phyloP scores from a whole-genome alignment of 2,113 vertebrate species.

The Hassar affinis region DNA sequence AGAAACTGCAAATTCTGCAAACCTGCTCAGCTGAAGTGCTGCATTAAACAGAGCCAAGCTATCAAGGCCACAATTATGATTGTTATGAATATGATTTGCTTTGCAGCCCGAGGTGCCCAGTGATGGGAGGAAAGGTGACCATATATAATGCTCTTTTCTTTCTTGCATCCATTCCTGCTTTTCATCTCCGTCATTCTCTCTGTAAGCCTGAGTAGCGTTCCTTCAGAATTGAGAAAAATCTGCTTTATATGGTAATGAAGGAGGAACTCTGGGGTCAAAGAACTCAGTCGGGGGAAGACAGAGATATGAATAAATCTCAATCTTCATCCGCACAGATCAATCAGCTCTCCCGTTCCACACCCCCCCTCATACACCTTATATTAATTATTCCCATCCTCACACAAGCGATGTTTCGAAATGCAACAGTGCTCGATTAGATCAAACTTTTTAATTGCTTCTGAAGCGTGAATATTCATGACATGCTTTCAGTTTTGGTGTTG shows the following conservation, averaged over 20 bases:
- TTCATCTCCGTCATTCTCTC: conserved; percentile 13
- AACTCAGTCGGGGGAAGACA: conserved; percentile 45
- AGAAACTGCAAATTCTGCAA: background rate
- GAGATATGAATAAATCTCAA: conserved; percentile 55
- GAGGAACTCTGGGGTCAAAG: conserved; percentile 48
- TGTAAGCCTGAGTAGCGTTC: conserved; percentile 18
- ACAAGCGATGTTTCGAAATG: background rate
- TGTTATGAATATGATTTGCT: conserved; percentile 48
- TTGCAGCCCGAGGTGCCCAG: conserved; percentile 25
- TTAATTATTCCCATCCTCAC: conserved; percentile 35
- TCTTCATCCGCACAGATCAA: conserved; percentile 50
- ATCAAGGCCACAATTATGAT: conserved; percentile 36
- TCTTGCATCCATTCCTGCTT: conserved; percentile 10
- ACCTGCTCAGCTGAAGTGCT: background rate
- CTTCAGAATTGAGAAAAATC: conserved; percentile 47
- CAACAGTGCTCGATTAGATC: conserved; percentile 3
- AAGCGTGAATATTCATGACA: conserved; percentile 36
- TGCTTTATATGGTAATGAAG: conserved; percentile 57
- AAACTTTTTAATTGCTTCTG: conserved; percentile 33
- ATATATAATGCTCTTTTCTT: conserved; percentile 17
- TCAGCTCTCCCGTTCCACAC: conserved; percentile 21
- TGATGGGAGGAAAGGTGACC: conserved; percentile 29
- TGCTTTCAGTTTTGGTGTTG: background rate
- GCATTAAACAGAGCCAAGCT: background rate
- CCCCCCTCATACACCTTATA: background rate